A percentile compares a stretch with the other conserved stretches of the same genome.
Conservation (phyloP, 2,888 invertebrate genomes). For the Beris morrisii region DNA sequence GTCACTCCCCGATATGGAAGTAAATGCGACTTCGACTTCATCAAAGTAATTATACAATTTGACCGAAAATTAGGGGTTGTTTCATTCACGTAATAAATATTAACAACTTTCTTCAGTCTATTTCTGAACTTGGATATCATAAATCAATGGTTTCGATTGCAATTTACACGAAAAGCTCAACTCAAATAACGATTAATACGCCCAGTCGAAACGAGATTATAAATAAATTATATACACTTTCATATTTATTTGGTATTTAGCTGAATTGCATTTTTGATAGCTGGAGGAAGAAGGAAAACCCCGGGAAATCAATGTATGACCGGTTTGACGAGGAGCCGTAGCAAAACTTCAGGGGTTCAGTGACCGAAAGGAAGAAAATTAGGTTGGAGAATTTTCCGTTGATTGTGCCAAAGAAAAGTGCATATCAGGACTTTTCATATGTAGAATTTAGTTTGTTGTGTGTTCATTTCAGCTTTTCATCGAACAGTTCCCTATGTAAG, state of each 20-base stretch:
- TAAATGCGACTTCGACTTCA: neutral
- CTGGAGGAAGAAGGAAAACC: neutral
- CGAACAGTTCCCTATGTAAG: too few species aligned
- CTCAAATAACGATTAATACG: too few species aligned
- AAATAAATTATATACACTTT: slow-evolving; percentile 12
- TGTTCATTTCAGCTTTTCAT: too few species aligned
- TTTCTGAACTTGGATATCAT: slow-evolving; percentile 8
- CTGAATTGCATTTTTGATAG: slow-evolving; percentile 10
- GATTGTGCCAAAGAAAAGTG: neutral
- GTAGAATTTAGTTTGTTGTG: too few species aligned
- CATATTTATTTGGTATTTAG: slow-evolving; percentile 19
- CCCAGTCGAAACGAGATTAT: slow-evolving; percentile 3
- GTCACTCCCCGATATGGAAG: neutral
- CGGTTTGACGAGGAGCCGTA: neutral
- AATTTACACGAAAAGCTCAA: neutral
- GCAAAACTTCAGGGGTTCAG: slow-evolving; percentile 8
- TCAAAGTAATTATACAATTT: slow-evolving; percentile 15
- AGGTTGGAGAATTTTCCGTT: neutral
- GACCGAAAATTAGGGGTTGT: slow-evolving; percentile 6
- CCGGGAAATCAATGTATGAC: slow-evolving; percentile 16
- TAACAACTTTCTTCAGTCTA: neutral
- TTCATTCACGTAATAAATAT: slow-evolving; percentile 6
- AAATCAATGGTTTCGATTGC: slow-evolving; percentile 13
- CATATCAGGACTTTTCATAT: too few species aligned
- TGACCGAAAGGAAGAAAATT: slow-evolving; percentile 8